These are phyloP conservation scores for Chrysodeixis includens DNA, from an alignment of 2,888 invertebrate genomes.

Conservation along the genomic window DNA sequence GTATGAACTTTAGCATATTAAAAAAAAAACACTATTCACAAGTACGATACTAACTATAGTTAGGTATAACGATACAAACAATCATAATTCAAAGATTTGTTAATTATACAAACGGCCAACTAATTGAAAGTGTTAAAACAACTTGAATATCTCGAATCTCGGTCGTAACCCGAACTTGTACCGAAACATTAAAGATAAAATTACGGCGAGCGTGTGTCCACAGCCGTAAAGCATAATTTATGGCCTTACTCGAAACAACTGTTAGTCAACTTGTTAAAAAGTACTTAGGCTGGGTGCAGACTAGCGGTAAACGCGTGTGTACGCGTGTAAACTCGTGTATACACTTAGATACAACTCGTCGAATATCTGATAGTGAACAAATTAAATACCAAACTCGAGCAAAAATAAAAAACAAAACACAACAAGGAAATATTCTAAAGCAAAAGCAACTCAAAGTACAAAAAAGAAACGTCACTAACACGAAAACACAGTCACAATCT, in stretches of 20 bases:
- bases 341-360: no score
- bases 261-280: conserved; percentile 25
- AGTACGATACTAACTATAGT: no score
- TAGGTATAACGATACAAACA: no score
- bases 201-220: conserved; percentile 45
- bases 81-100: background rate
- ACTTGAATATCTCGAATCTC: conserved; percentile 30
- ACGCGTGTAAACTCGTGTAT: no score
- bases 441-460: conserved; percentile 21
- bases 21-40: no score
- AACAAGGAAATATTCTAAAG: conserved; percentile 3
- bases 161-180: conserved; percentile 26
- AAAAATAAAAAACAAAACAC: no score
- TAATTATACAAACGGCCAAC: background rate
- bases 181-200: conserved; percentile 57
- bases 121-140: conserved; percentile 38
- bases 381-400: no score
- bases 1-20: no score
- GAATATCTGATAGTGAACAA: no score
- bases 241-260: conserved; percentile 25
- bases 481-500: conserved; percentile 32
- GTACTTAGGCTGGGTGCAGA: conserved; percentile 10
- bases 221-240: conserved; percentile 57
- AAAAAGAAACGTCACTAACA: conserved; percentile 30
- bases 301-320: no score